phyloP scores from a whole-genome alignment of 2,113 vertebrate species.

The Callorhinus ursinus region DNA sequence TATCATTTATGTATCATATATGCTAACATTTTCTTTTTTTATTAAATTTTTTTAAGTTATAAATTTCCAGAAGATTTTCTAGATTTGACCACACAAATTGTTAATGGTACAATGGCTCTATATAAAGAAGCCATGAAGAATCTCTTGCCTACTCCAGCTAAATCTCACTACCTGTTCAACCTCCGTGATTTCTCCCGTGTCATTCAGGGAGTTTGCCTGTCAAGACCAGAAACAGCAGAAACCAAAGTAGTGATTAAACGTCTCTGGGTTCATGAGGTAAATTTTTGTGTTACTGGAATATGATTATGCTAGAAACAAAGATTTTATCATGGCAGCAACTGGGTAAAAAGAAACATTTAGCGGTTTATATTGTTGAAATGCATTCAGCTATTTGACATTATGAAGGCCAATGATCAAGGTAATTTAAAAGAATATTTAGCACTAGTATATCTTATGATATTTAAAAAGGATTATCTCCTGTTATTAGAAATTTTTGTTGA shows the following conservation, averaged over 20 bases:
- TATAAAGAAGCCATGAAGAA: slow-evolving; percentile 94
- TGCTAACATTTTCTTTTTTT: slow-evolving; percentile 57
- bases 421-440: neutral
- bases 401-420: neutral
- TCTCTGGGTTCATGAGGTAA: slow-evolving; percentile 97
- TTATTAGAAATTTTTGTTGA: slow-evolving; percentile 16
- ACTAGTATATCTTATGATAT: neutral
- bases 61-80: slow-evolving; percentile 88
- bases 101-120: slow-evolving; percentile 89
- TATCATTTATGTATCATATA: neutral
- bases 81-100: slow-evolving; percentile 88
- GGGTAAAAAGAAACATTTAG: neutral
- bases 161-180: slow-evolving; percentile 96
- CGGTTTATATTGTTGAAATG: neutral
- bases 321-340: neutral
- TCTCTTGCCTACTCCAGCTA: slow-evolving; percentile 92
- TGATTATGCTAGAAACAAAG: neutral
- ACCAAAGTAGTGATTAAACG: slow-evolving; percentile 88
- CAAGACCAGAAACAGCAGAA: slow-evolving; percentile 90
- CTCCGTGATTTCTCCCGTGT: slow-evolving; percentile 94
- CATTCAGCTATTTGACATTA: neutral
- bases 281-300: neutral
- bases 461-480: neutral
- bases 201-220: slow-evolving; percentile 94
- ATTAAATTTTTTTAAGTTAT: slow-evolving; percentile 84